Conservation (phyloP, 2,797 vertebrate genomes). For the Lacerta bilineata region DNA sequence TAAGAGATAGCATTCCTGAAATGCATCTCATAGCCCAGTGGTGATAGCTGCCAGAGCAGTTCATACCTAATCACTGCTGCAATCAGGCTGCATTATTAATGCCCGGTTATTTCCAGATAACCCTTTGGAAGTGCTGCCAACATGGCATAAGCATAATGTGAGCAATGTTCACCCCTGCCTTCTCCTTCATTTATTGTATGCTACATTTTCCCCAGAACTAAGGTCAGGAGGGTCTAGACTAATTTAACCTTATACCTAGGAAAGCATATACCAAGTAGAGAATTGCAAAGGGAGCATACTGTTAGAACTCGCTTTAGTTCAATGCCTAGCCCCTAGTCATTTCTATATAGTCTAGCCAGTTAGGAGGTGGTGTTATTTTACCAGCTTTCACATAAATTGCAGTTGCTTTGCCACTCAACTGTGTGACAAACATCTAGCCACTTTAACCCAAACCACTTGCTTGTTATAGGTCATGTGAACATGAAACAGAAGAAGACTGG, state of each 20-base stretch:
- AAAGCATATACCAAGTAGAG: neutral
- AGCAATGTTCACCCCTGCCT: neutral
- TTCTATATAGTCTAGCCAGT: neutral
- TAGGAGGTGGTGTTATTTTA: neutral
- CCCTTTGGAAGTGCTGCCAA: neutral
- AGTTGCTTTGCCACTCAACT: neutral
- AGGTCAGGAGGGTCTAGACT: neutral
- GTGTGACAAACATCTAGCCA: neutral
- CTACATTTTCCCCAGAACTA: neutral
- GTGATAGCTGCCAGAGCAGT: neutral
- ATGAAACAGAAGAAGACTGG: neutral
- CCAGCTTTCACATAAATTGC: neutral
- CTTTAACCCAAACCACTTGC: neutral
- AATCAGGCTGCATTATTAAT: slow-evolving; percentile 16
- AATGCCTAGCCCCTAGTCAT: neutral
- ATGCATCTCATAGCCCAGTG: neutral
- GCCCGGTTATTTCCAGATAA: slow-evolving; percentile 4
- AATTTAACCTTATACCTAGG: neutral
- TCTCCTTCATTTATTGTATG: neutral
- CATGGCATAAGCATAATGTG: neutral
- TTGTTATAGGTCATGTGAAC: neutral
- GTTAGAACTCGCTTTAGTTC: neutral
- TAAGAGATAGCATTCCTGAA: neutral
- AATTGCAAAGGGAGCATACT: neutral
- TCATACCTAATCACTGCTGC: slow-evolving; percentile 9